Evolutionary conservation across 2,797 vertebrate species (phyloP).

Genomic region (Rhincodon typus): DNA sequence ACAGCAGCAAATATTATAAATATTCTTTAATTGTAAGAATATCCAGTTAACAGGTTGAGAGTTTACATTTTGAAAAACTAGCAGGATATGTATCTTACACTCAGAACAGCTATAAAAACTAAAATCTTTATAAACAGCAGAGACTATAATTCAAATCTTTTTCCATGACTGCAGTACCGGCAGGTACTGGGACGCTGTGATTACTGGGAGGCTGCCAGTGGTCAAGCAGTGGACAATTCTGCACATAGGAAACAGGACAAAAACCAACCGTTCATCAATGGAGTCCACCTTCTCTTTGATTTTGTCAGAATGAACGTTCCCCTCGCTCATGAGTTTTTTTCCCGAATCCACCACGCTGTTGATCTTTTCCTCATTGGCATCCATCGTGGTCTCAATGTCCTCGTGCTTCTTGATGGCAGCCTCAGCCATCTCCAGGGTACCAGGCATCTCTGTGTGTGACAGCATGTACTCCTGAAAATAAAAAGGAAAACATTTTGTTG

Average conservation of each 20-base stretch:
- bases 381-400: conserved; percentile 86
- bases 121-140: neutral
- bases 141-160: neutral
- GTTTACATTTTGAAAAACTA: neutral
- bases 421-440: conserved; percentile 74
- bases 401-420: conserved; percentile 87
- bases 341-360: conserved; percentile 74
- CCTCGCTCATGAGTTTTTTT: conserved; percentile 69
- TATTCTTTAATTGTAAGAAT: neutral
- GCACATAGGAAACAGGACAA: too few species aligned
- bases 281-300: conserved; percentile 86
- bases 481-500: neutral
- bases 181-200: too few species aligned
- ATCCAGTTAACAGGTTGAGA: neutral
- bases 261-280: conserved; percentile 75
- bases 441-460: conserved; percentile 86
- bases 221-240: neutral
- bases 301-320: conserved; percentile 75
- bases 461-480: conserved; percentile 75
- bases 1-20: neutral
- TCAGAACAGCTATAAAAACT: neutral
- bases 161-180: neutral
- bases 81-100: neutral
- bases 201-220: neutral
- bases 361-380: conserved; percentile 84